Evolutionary conservation across 2,113 vertebrate genomes (phyloP).

Genomic region (Labeo rohita): DNA sequence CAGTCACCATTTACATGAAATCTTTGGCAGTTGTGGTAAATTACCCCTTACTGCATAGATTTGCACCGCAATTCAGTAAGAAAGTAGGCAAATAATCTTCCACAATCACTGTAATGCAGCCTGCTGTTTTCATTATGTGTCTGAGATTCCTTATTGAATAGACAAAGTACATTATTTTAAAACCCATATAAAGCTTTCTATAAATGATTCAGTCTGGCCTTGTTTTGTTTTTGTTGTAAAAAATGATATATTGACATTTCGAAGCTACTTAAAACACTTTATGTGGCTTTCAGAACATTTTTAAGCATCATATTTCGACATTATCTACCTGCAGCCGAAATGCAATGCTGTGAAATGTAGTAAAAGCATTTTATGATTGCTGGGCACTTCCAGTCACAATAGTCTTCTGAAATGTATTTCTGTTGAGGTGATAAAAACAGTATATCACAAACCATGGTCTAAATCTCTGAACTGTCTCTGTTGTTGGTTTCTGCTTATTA

Average conservation of each 20-base stretch:
- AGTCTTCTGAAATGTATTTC: constrained; percentile 24
- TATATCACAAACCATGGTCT: not conserved
- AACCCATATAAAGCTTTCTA: not conserved
- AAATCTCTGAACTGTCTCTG: not conserved
- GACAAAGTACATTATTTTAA: not conserved
- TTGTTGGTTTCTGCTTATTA: constrained; percentile 41
- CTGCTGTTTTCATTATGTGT: not conserved
- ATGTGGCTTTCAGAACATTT: not conserved
- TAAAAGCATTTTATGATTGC: not conserved
- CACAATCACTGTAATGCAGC: not conserved
- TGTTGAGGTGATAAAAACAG: not conserved
- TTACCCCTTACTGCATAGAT: not conserved
- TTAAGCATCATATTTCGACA: not conserved
- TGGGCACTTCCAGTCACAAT: not conserved
- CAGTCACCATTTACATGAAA: not conserved
- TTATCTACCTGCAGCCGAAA: not conserved
- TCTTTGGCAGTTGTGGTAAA: not conserved
- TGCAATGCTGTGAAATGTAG: not conserved
- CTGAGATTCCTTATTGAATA: not conserved
- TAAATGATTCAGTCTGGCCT: not conserved
- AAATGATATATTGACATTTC: not conserved
- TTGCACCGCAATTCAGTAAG: not conserved
- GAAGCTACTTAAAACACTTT: not conserved
- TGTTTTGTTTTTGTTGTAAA: not conserved
- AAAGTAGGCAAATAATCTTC: not conserved